A percentile compares a stretch with the other conserved stretches of the same genome.
Conservation (phyloP, 2,888 invertebrate genomes). For the Tridacna gigas region DNA sequence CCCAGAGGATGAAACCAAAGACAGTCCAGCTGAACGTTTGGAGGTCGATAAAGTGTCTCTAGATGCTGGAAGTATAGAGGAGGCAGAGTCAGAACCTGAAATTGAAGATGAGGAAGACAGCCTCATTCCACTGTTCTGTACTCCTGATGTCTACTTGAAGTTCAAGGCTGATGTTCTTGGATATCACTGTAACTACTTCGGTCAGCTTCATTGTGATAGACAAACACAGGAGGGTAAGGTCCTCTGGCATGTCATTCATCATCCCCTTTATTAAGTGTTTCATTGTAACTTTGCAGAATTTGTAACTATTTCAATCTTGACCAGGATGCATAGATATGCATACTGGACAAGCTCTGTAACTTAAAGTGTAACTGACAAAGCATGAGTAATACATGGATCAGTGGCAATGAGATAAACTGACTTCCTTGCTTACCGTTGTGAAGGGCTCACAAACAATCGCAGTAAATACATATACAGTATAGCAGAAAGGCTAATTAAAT, state of each 20-base stretch:
- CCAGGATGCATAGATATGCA: too few relatives aligned
- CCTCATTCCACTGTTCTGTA: conserved; percentile 67
- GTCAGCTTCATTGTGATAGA: conserved; percentile 75
- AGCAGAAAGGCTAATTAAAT: too few relatives aligned
- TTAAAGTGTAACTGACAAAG: too few relatives aligned
- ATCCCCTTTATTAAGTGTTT: neutral
- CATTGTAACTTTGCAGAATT: too few relatives aligned
- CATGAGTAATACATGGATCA: too few relatives aligned
- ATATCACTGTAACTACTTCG: conserved; percentile 79
- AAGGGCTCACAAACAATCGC: too few relatives aligned
- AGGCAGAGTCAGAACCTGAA: conserved; percentile 9
- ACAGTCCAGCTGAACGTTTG: neutral
- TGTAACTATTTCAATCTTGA: too few relatives aligned
- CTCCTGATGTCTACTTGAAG: conserved; percentile 71
- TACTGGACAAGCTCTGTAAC: too few relatives aligned
- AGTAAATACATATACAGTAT: too few relatives aligned
- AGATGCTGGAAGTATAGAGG: conserved; percentile 1
- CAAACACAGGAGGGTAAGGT: conserved; percentile 63
- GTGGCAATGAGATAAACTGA: too few relatives aligned
- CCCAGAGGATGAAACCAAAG: neutral
- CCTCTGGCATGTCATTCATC: neutral
- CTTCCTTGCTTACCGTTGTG: too few relatives aligned
- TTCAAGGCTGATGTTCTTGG: conserved; percentile 78
- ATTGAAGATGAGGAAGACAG: conserved; percentile 27
- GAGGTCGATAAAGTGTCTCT: neutral